Conservation (phyloP, 2,113 vertebrate genomes). For the Mesoclemmys tuberculata region DNA sequence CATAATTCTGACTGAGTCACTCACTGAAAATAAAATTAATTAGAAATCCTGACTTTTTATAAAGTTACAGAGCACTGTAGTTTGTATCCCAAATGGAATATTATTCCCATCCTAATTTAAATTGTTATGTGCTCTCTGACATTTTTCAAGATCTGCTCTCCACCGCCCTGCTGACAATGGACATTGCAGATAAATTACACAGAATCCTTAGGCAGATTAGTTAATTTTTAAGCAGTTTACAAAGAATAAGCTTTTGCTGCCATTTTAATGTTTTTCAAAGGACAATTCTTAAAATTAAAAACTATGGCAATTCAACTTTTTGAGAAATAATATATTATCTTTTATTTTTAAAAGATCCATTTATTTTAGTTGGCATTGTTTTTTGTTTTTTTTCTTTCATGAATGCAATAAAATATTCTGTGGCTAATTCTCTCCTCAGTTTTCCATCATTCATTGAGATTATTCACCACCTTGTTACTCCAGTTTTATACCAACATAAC, state of each 20-base stretch:
- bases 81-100: background rate
- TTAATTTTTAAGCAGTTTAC: background rate
- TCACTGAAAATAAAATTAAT: background rate
- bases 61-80: background rate
- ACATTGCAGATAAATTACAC: background rate
- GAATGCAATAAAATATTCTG: background rate
- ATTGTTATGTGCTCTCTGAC: background rate
- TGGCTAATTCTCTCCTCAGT: accelerated
- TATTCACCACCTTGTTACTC: background rate
- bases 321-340: background rate
- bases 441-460: accelerated
- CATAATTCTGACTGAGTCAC: background rate
- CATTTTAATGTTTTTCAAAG: background rate
- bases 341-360: background rate
- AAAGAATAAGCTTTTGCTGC: background rate
- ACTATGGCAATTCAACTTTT: background rate
- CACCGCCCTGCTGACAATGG: background rate
- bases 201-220: background rate
- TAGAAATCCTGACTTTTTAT: background rate
- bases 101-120: too few relatives aligned
- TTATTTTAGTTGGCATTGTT: background rate
- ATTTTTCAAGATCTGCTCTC: background rate
- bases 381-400: background rate
- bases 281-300: background rate
- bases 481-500: background rate